Percentiles rank a stretch among this genome's conserved stretches.
Conservation (phyloP, 1,140 invertebrate genomes). For the Rhopalosiphum padi region DNA sequence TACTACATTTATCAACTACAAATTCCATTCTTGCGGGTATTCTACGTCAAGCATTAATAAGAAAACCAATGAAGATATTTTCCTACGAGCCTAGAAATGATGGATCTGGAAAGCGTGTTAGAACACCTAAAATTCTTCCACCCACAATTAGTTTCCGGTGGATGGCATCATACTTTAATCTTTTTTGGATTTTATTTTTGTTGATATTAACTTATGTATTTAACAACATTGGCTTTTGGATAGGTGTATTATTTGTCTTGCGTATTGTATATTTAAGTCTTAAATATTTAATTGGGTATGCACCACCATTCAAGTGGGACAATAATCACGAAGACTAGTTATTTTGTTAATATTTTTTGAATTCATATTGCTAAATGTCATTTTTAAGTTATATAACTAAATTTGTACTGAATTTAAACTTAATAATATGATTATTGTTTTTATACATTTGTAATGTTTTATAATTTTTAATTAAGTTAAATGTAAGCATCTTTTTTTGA, state of each 20-base stretch:
- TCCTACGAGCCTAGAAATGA: conserved; percentile 14
- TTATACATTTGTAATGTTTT: conserved; percentile 6
- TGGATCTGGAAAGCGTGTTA: conserved; percentile 38
- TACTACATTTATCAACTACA: not conserved
- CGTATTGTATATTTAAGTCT: conserved; percentile 19
- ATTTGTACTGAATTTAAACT: conserved; percentile 13
- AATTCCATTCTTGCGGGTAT: not conserved
- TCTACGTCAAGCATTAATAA: conserved; percentile 17
- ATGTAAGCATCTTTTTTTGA: not conserved
- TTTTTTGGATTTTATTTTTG: conserved; percentile 35
- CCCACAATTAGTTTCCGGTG: conserved; percentile 27
- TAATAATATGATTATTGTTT: not conserved
- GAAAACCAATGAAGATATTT: conserved; percentile 45
- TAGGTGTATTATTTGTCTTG: not conserved
- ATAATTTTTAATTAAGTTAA: not conserved
- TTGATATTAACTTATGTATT: not conserved
- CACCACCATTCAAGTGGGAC: not conserved
- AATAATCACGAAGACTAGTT: not conserved
- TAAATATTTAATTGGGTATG: conserved; percentile 34
- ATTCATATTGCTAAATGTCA: not conserved
- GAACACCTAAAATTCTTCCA: conserved; percentile 22
- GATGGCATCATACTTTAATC: conserved; percentile 26
- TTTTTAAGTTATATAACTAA: conserved; percentile 10
- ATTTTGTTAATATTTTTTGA: not conserved
- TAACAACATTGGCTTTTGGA: not conserved